Conservation (phyloP, 2,888 invertebrate species). For the Coecobrya sp. region DNA sequence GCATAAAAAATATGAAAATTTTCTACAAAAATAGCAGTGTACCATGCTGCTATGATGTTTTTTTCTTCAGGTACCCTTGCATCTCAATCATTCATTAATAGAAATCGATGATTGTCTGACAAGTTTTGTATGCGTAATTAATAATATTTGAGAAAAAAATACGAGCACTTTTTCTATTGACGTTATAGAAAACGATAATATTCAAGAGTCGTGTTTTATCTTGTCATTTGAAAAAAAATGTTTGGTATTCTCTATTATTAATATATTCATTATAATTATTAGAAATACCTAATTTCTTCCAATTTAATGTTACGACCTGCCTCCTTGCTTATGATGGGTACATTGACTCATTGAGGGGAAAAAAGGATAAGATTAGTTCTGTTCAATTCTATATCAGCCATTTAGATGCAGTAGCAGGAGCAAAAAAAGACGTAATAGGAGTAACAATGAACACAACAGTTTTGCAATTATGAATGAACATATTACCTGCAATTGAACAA, state of each 20-base stretch:
- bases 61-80: conserved; percentile 17
- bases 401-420: neutral
- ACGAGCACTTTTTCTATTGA: neutral
- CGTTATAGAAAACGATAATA: neutral
- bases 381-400: neutral
- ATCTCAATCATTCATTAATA: conserved; percentile 48
- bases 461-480: conserved; percentile 9
- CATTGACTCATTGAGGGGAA: conserved; percentile 43
- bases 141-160: neutral
- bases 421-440: neutral
- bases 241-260: neutral
- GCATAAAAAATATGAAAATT: neutral
- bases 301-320: neutral
- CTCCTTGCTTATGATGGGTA: neutral
- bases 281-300: conserved; percentile 35
- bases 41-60: neutral
- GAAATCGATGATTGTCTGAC: conserved; percentile 67
- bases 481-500: neutral
- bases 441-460: neutral
- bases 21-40: neutral
- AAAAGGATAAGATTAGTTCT: neutral
- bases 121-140: neutral
- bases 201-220: conserved; percentile 35
- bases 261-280: conserved; percentile 15
- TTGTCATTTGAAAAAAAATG: conserved; percentile 36